Evolutionary conservation across 1,140 invertebrate species (phyloP), one percentile per base, ranked within the genome.

Genomic region (Saccostrea echinata): DNA sequence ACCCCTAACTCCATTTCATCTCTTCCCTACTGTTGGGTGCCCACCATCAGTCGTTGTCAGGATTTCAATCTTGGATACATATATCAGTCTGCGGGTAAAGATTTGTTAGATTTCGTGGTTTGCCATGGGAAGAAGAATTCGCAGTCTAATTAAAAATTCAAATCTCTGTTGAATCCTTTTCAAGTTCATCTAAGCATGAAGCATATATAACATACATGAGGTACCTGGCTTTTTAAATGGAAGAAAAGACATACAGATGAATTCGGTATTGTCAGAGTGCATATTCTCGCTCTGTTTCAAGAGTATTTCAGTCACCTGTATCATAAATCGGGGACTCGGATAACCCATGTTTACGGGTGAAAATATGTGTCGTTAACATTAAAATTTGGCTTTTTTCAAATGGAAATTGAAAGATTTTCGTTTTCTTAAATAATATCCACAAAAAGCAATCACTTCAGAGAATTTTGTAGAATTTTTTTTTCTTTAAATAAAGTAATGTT

Each of bases 101-200:
- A 30, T 71, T 76, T 76, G 24, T 16, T 16, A 76, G 13, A 76
- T 76, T 76, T 76, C 24, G 13, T 76, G 68, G 27, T 76, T 76
- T 27, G 13, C 27, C 68, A 11, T 33, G 68, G 27, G 68, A 76
- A 27, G 68, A 76, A 33, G 68, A 76, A 76, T 76, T 76, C 27
- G 27, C 6, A 76, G 68, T 76, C 68, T 76, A 76, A 76, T 76
- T 76, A 76, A 27, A 76, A 76, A 30, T 76, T 76, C 68, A 76
- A 76, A 76, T 76, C 68, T 24, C 24, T 30, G 68, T 76, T 76
- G 68, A 76, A 71, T 30, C 24, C 68, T 30, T 30, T 76, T 76
- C 30, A 30, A 12, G 68, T 76, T 76, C 3, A 30, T 30, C 68
- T 27, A 76, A 76, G 68, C 68, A 76, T 76, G 68, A 30, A 24